These are phyloP conservation scores for Phoenoteleia sp. DNA, from an alignment of 2,888 invertebrate species.

Conservation along the genomic window DNA sequence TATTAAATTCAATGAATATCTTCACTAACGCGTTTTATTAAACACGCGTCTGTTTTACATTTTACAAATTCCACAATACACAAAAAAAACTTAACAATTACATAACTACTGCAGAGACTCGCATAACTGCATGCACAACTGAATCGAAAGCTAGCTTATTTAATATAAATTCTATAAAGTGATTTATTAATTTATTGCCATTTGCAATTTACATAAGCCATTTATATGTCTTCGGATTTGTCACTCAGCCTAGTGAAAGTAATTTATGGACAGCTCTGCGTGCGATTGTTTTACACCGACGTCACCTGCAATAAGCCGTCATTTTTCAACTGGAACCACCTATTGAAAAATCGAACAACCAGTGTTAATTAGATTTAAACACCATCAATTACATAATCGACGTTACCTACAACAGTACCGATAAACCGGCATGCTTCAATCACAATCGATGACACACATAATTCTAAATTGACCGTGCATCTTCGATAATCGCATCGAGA, in stretches of 20 bases:
- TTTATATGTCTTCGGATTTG: conserved; percentile 54
- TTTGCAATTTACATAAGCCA: conserved; percentile 52
- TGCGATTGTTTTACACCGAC: conserved; percentile 37
- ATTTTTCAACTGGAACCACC: conserved; percentile 16
- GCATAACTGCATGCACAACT: conserved; percentile 22
- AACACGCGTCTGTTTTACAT: background rate
- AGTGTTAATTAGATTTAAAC: background rate
- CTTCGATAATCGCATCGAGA: conserved; percentile 52
- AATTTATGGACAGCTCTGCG: conserved; percentile 25
- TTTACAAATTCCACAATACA: conserved; percentile 11
- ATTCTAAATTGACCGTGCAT: conserved; percentile 43
- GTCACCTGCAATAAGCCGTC: background rate
- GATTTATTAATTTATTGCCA: conserved; percentile 58
- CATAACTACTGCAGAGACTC: conserved; percentile 20
- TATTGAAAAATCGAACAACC: background rate
- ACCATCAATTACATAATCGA: conserved; percentile 19
- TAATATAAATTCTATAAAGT: conserved; percentile 39
- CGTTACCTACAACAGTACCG: conserved; percentile 8
- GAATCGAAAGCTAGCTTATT: conserved; percentile 30
- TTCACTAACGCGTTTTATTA: no score
- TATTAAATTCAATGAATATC: no score
- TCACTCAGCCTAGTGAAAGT: conserved; percentile 51
- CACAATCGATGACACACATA: conserved; percentile 51
- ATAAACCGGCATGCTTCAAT: conserved; percentile 11
- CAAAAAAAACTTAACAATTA: conserved; percentile 27